Evolutionary conservation across 2,888 invertebrate species (phyloP), one percentile per base, ranked within the genome.

Genomic region (Apoderus coryli): DNA sequence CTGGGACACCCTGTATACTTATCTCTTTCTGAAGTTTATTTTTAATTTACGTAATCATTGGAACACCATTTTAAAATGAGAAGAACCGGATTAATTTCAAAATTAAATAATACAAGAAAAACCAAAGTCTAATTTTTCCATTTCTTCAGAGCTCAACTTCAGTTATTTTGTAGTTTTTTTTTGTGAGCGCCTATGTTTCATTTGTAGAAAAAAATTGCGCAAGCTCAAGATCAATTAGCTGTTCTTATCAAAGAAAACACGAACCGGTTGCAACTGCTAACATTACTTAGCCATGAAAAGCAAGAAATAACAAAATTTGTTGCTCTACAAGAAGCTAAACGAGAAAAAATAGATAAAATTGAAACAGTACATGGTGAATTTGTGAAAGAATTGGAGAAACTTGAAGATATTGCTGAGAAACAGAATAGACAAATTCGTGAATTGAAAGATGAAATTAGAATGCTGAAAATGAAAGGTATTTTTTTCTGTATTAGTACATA

Each of bases 251-350:
- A 61, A 36, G 57, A 60, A 16, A 67, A 70, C 38, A 68, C 70
- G 0, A 61, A 64, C 33, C 65, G 66, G 37, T 40, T 67, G 16
- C 67, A 67, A 43, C 53, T 72, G 10, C 37, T 69, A 4, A 58
- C 63, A 2, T 51, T 67, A n/a, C 50, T 73, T 14, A 63, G 62
- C 25, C 63, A 63, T 28, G 69, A 72, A 40, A 63, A 63, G 39
- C 52, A 57, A 3, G 57, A 63, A 30, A 44, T 72, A n/a, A 45
- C 48, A 3, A 57, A 57, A 25, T 33, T 63, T 4, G 41, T 67
- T 9, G 49, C 51, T 10, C 39, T 46, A 13, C 64, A 66, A 44
- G 39, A 44, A 2, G 48, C 47, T 22, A 48, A 47, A 32, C 42
- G 42, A n/a, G 44, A 43, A n/a, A 41, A 48, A 28, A 27, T 56